Evolutionary conservation across 2,113 vertebrate species (phyloP).

Genomic region (Salvelinus fontinalis): DNA sequence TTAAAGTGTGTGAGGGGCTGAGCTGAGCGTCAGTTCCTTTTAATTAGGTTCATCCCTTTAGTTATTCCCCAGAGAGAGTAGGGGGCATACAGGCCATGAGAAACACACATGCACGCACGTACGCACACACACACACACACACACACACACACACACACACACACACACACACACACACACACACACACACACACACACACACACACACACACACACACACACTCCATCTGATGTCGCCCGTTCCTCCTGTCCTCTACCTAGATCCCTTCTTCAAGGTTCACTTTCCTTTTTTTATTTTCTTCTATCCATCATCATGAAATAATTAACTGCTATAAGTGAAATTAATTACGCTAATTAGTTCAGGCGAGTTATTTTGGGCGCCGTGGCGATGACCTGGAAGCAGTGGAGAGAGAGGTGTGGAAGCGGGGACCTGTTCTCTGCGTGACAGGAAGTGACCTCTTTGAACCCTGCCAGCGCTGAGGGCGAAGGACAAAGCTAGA

Average conservation of each 20-base stretch:
- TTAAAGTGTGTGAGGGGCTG: too few relatives aligned
- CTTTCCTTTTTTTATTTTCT: conserved; percentile 60
- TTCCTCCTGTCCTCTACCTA: conserved; percentile 43
- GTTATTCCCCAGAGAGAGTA: too few relatives aligned
- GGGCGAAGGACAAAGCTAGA: not conserved
- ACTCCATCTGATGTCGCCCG: conserved; percentile 2
- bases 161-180: too few relatives aligned
- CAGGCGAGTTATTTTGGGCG: conserved; percentile 75
- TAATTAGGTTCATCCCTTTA: too few relatives aligned
- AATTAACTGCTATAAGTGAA: conserved; percentile 85
- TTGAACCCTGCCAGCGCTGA: conserved; percentile 25
- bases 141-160: too few relatives aligned
- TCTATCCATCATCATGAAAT: conserved; percentile 73
- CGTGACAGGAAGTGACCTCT: conserved; percentile 51
- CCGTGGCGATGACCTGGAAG: conserved; percentile 18
- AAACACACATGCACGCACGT: not conserved
- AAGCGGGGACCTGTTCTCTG: not conserved
- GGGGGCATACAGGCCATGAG: not conserved
- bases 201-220: too few relatives aligned
- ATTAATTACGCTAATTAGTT: conserved; percentile 83
- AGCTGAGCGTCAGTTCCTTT: too few relatives aligned
- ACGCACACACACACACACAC: too few relatives aligned
- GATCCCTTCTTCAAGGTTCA: conserved; percentile 64
- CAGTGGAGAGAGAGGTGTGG: conserved; percentile 5
- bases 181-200: too few relatives aligned